Evolutionary conservation across 2,113 vertebrate genomes (phyloP).

Genomic region (Colinus virginianus): DNA sequence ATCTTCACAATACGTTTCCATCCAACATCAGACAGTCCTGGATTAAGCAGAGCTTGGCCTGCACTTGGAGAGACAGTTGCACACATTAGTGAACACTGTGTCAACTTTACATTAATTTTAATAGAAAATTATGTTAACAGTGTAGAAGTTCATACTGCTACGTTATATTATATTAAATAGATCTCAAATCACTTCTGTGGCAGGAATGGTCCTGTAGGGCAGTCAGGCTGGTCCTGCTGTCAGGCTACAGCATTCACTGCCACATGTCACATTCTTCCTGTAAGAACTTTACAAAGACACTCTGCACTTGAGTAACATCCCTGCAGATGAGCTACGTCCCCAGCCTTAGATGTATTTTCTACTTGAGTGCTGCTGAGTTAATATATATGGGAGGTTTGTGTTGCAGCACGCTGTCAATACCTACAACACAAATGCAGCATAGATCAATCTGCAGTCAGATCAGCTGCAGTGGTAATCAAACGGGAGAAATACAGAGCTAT

Average conservation of each 20-base stretch:
- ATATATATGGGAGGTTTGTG: background rate
- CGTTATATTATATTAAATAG: background rate
- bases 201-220: too few relatives aligned
- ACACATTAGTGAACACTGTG: background rate
- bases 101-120: background rate
- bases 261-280: background rate
- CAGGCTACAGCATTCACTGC: background rate
- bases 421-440: background rate
- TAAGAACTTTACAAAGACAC: background rate
- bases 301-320: background rate
- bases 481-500: background rate
- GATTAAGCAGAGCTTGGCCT: background rate
- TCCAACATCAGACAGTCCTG: background rate
- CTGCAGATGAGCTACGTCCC: background rate
- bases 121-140: background rate
- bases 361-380: background rate
- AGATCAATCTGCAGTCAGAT: background rate
- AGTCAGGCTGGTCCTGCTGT: background rate
- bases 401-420: background rate
- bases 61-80: background rate
- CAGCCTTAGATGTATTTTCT: background rate
- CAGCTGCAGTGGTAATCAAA: background rate
- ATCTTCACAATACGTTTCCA: background rate
- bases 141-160: background rate
- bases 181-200: background rate